These are phyloP conservation scores for Littorina saxatilis DNA, from an alignment of 1,140 invertebrate species.

Conservation along the genomic window DNA sequence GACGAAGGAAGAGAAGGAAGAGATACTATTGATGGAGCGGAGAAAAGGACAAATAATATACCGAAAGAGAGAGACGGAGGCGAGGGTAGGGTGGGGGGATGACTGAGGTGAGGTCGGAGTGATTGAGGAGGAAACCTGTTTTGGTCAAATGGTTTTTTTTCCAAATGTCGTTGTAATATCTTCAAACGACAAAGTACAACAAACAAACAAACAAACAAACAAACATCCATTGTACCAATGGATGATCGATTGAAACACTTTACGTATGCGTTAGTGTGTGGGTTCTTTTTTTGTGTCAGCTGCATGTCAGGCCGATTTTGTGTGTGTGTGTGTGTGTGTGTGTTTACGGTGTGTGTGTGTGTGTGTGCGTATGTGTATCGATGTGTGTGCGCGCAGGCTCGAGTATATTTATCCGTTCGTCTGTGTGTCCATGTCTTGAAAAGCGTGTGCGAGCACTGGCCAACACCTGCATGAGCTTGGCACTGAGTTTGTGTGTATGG, in stretches of 20 bases:
- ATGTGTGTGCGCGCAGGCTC: neutral
- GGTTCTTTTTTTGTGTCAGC: no score
- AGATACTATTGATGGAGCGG: neutral
- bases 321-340: neutral
- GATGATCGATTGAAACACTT: no score
- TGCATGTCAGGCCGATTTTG: neutral
- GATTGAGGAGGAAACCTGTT: no score
- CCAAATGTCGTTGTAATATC: neutral
- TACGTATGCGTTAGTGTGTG: neutral
- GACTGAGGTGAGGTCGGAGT: no score
- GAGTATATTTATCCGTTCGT: neutral
- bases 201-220: constrained; percentile 13
- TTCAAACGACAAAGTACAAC: neutral
- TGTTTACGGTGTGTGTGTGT: neutral
- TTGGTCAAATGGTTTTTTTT: no score
- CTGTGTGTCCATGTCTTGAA: neutral
- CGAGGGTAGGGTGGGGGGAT: neutral
- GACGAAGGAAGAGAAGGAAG: no score
- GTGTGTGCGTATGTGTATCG: neutral
- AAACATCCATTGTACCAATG: neutral
- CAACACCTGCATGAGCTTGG: no score
- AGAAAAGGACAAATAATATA: neutral
- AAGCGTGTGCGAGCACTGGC: neutral
- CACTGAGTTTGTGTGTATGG: no score
- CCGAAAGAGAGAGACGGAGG: neutral